A percentile compares a stretch with the other conserved stretches of the same genome.
These are phyloP conservation scores for Oncorhynchus nerka DNA, from an alignment of 2,113 vertebrate species.

Conservation along the genomic window DNA sequence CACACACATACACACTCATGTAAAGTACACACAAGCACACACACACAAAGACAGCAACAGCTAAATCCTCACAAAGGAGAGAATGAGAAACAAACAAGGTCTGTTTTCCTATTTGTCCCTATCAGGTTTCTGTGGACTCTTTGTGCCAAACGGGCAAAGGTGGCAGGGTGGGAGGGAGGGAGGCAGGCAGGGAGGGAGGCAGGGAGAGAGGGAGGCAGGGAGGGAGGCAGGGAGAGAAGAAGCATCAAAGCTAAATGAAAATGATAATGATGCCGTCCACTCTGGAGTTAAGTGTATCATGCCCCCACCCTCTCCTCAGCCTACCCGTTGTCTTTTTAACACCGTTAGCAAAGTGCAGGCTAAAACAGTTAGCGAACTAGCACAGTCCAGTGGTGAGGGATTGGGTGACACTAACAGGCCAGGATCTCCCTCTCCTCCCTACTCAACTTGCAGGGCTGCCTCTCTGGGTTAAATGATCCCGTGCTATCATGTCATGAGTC, in stretches of 20 bases:
- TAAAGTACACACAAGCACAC: too few species aligned
- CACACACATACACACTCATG: too few species aligned
- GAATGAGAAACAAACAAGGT: conserved; percentile 16
- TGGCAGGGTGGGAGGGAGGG: background rate
- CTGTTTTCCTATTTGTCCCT: conserved; percentile 7
- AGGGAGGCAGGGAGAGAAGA: too few species aligned
- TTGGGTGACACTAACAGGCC: conserved; percentile 28
- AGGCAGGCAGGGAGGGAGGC: background rate
- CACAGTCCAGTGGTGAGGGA: conserved; percentile 35
- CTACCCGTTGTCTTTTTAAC: conserved; percentile 53
- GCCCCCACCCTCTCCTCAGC: conserved; percentile 34
- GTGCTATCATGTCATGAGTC: background rate
- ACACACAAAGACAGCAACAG: conserved; percentile 10
- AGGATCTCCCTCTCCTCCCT: conserved; percentile 21
- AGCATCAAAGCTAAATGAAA: conserved; percentile 41
- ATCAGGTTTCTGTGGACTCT: conserved; percentile 18
- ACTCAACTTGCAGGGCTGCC: background rate
- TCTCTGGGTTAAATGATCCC: conserved; percentile 22
- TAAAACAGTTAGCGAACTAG: conserved; percentile 50
- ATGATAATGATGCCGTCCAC: conserved; percentile 56
- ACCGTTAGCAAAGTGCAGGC: conserved; percentile 61
- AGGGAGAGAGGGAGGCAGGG: too few species aligned
- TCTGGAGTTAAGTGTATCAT: conserved; percentile 59
- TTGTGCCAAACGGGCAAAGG: conserved; percentile 3
- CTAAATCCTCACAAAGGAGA: background rate